phyloP scores from a whole-genome alignment of 37 sponge, comb jelly and placozoan species.

The Halichondria panicea region DNA sequence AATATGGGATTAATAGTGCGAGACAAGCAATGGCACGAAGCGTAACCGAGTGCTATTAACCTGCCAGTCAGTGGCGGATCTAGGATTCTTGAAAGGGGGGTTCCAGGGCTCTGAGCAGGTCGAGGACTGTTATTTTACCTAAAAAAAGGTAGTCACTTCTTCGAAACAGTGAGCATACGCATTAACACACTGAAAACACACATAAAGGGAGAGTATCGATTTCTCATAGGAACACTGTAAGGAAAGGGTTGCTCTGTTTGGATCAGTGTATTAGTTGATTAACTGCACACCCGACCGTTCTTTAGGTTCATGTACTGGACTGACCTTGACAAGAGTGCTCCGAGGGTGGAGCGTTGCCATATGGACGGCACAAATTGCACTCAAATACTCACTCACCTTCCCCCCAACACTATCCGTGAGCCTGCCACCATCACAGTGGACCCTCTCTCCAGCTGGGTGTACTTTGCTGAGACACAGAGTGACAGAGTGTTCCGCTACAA shows the following conservation, averaged over 20 bases:
- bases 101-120: too few relatives aligned
- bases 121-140: too few relatives aligned
- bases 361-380: slow-evolving; percentile 39
- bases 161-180: too few relatives aligned
- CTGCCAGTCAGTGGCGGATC: too few relatives aligned
- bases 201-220: not conserved
- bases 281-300: not conserved
- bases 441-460: slow-evolving; percentile 12
- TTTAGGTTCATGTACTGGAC: slow-evolving; percentile 40
- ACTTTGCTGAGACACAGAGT: slow-evolving; percentile 15
- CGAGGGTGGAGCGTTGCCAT: slow-evolving; percentile 14
- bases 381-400: not conserved
- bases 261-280: not conserved
- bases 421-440: slow-evolving; percentile 35
- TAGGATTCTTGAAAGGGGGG: too few relatives aligned
- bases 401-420: not conserved
- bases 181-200: too few relatives aligned
- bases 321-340: not conserved
- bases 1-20: too few relatives aligned
- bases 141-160: too few relatives aligned
- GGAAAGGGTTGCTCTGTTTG: not conserved
- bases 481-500: not conserved
- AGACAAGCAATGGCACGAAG: too few relatives aligned
- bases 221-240: not conserved
- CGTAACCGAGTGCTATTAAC: too few relatives aligned